Percentiles rank a stretch among this genome's conserved stretches.
Conservation (phyloP, 37 sponge, comb jelly and placozoan species). For the Spongilla lacustris region DNA sequence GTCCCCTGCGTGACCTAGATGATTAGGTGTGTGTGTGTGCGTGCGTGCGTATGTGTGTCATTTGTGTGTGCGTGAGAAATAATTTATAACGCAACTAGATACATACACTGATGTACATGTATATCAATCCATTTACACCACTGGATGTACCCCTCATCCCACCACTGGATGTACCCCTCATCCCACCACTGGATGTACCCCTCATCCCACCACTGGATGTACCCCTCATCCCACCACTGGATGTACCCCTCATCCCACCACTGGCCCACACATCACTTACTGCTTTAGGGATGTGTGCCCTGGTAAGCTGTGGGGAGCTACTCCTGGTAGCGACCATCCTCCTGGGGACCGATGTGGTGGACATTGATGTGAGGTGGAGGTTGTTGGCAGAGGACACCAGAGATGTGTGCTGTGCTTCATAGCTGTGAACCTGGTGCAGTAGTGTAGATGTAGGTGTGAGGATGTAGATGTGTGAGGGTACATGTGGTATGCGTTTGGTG, state of each 20-base stretch:
- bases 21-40: constrained; percentile 5
- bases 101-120: too few species aligned
- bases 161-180: too few species aligned
- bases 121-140: too few species aligned
- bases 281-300: constrained; percentile 9
- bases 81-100: too few species aligned
- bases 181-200: too few species aligned
- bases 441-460: too few species aligned
- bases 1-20: background rate
- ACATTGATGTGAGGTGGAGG: background rate
- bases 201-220: too few species aligned
- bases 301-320: background rate
- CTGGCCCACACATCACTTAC: background rate
- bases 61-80: too few species aligned
- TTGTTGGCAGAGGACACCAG: background rate
- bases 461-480: too few species aligned
- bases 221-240: background rate
- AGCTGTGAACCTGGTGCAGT: constrained; percentile 23
- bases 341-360: background rate
- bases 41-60: constrained; percentile 13
- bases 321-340: background rate
- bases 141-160: too few species aligned
- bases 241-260: too few species aligned
- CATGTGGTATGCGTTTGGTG: too few species aligned
- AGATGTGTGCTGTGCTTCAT: constrained; percentile 15